Evolutionary conservation across 2,797 vertebrate genomes (phyloP), one percentile per base, ranked within the genome.

Genomic region (Lithobates pipiens): DNA sequence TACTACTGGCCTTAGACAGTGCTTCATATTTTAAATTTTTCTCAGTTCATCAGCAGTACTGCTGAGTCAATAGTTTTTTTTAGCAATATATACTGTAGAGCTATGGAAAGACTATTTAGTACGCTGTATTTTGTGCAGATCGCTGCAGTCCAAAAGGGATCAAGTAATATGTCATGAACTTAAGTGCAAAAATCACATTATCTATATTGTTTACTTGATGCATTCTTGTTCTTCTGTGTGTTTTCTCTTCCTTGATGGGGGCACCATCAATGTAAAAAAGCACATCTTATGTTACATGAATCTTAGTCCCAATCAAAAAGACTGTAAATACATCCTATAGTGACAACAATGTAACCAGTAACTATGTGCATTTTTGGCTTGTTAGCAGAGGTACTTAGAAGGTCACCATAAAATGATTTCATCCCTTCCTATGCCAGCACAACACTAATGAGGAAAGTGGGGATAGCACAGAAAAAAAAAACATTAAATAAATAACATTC

Each of bases 381-480:
- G 75, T 63, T 82, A 77, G 73, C 5, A 23, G 63, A 86, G 74
- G 88, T 86, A 83, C 86, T 90, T 89, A 91, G 85, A 88, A 67
- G 70, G 72, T 80, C 88, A 89, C 89, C 89, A 89, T 88, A 89
- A 90, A 89, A 86, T 89, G 82, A 88, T 85, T 90, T 82, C 85
- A 85, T 81, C 82, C 86, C 78, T 79, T 86, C 82, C 69, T 85
- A 82, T 89, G 85, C 83, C 79, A 89, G 69, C 68, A 68, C 63
- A 86, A n/a, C 63, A 65, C 4, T 8, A 77, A 77, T 54, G 82
- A 42, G 82, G 57, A 84, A 86, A 80, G 85, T 72, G 78, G 85
- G 79, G 74, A 86, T 72, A 50, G 85, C 9, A 63, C 7, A 61
- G 13, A 11, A 46, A 71, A 78, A 82, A 79, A 71, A 82, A 82